phyloP scores from a whole-genome alignment of 1,140 invertebrate species.

The Drosophila biarmipes region DNA sequence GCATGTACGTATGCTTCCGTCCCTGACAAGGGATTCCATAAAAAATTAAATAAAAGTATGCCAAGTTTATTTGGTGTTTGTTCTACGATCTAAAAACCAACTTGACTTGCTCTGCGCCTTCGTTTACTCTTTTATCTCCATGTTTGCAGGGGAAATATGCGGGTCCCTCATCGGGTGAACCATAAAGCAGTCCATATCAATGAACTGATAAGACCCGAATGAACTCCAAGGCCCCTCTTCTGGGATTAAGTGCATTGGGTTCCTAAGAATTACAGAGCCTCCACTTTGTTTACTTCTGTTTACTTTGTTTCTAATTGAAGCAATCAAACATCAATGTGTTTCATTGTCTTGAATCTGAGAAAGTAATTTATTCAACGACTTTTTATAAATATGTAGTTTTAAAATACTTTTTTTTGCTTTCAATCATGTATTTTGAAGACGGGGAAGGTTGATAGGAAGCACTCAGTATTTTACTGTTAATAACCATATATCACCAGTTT shows the following conservation, averaged over 20 bases:
- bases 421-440: too few relatives aligned
- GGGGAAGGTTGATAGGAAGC: background rate
- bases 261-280: slow-evolving; percentile 3
- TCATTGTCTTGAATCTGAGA: background rate
- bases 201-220: slow-evolving; percentile 67
- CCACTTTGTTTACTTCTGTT: slow-evolving; percentile 17
- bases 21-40: slow-evolving; percentile 5
- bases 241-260: slow-evolving; percentile 23
- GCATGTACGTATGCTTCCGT: slow-evolving; percentile 17
- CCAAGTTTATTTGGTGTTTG: slow-evolving; percentile 39
- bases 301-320: background rate
- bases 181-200: slow-evolving; percentile 55
- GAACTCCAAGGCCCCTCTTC: slow-evolving; percentile 62
- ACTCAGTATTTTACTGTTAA: background rate
- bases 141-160: slow-evolving; percentile 26
- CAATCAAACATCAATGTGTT: slow-evolving; percentile 8
- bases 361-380: too few relatives aligned
- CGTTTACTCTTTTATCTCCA: slow-evolving; percentile 8
- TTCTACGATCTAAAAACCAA: slow-evolving; percentile 14
- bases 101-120: slow-evolving; percentile 34
- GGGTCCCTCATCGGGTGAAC: slow-evolving; percentile 10
- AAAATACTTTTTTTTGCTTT: too few relatives aligned
- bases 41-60: slow-evolving; percentile 22
- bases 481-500: background rate
- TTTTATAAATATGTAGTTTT: too few relatives aligned